Evolutionary conservation across 2,113 vertebrate genomes (phyloP).

Genomic region (Heterotis niloticus): DNA sequence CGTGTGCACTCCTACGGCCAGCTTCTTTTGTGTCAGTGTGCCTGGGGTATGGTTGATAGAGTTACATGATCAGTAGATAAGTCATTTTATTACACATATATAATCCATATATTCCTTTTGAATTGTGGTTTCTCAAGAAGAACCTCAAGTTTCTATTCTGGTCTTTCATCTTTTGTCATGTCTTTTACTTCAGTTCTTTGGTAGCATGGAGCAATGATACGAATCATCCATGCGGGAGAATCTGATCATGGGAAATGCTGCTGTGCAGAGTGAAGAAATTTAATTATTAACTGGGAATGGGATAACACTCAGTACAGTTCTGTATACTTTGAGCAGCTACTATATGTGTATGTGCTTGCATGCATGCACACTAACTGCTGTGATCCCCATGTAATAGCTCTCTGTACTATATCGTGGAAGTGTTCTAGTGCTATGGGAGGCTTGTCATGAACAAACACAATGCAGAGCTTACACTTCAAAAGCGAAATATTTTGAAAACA

Average conservation of each 20-base stretch:
- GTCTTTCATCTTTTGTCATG: background rate
- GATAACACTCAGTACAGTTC: background rate
- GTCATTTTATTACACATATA: background rate
- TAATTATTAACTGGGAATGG: conserved; percentile 2
- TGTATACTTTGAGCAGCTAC: background rate
- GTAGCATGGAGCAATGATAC: background rate
- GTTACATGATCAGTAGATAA: background rate
- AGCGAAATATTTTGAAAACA: background rate
- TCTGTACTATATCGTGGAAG: background rate
- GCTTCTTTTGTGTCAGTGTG: too few species aligned
- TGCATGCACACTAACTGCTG: background rate
- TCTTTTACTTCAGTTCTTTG: background rate
- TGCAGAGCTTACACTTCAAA: background rate
- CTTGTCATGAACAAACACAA: background rate
- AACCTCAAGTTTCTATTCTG: background rate
- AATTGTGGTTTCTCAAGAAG: background rate
- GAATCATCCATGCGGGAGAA: background rate
- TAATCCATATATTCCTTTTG: background rate
- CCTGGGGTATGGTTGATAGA: background rate
- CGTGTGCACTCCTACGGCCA: background rate
- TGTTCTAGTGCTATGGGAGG: background rate
- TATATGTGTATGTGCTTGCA: conserved; percentile 3
- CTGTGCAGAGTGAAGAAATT: background rate
- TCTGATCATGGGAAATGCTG: background rate
- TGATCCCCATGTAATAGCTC: background rate